Conservation (phyloP, 1,140 invertebrate species). For the Listronotus oregonensis region DNA sequence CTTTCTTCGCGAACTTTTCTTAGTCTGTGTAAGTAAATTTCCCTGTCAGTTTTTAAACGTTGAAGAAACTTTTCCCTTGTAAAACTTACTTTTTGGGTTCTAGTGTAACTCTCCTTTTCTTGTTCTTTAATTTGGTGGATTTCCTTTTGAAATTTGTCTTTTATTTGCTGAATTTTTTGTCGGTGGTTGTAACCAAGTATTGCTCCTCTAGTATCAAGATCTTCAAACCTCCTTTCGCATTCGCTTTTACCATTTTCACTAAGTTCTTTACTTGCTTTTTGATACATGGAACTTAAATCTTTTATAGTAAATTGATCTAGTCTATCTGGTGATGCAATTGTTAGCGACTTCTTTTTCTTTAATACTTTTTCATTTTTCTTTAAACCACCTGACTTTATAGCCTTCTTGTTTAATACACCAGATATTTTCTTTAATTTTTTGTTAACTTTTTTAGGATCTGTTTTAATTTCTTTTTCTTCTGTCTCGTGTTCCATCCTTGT, state of each 20-base stretch:
- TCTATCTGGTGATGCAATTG: not conserved
- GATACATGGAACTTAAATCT: not conserved
- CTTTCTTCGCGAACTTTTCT: conserved; percentile 37
- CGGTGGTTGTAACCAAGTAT: conserved; percentile 35
- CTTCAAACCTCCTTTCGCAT: conserved; percentile 44
- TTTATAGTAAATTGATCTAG: not conserved
- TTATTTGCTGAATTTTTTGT: conserved; percentile 42
- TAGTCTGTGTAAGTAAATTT: conserved; percentile 38
- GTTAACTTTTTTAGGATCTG: not conserved
- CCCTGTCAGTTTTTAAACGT: conserved; percentile 36
- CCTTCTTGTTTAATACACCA: not conserved
- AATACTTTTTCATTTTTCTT: not conserved
- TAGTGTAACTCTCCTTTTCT: conserved; percentile 30
- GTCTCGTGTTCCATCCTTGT: not conserved
- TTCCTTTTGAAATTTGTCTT: conserved; percentile 39
- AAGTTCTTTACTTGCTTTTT: conserved; percentile 1
- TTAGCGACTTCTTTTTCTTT: not conserved
- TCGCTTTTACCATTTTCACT: conserved; percentile 44
- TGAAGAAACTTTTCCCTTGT: conserved; percentile 41
- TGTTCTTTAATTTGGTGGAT: conserved; percentile 36
- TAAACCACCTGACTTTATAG: not conserved
- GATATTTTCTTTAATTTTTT: conserved; percentile 1
- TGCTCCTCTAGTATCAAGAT: conserved; percentile 40
- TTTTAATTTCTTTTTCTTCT: conserved; percentile 8
- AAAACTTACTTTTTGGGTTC: conserved; percentile 34